Base-by-base conservation (phyloP, 2,113 vertebrate species). In the Cardinalis cardinalis region DNA sequence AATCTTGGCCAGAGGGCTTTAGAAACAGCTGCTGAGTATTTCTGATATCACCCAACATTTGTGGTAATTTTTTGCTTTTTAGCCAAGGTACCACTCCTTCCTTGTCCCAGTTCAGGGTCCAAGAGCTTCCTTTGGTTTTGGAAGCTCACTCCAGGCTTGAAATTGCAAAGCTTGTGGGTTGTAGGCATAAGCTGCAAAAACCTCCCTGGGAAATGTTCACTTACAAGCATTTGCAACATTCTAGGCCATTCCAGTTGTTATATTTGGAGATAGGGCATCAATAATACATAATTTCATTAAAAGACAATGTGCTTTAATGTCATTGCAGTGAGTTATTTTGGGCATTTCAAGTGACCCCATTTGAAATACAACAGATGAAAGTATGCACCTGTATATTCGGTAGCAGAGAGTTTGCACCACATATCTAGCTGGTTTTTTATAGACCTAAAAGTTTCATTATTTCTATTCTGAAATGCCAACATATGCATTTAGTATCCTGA, bases 221-320 rank as follows among this genome's bases (percentile, higher is more conserved):
- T 70, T 80, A 34, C 0, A 2, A 19, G 31, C 31, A 41, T 59
- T 71, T 87, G 40, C 69, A 87, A 41, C 25, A 15, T 90, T 88
- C 73, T 64, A 38, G 93, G 36, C 56, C 51, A 36, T 80, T 95
- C 83, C 34, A 49, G 85, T 32, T 59, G 75, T 88, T 90, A 40
- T 81, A 75, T 93, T 90, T 92, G 70, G 88, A 76, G 52, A 0
- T 15, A 25, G 18, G 34, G 12, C 71, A 90, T 95, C 43, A 87
- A 84, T 90, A 94, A 90, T 90, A 92, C 77, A 93, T 75, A 3
- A 19, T 88, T 88, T 79, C 74, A 74, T 84, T 87, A 96, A 94
- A 95, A 93, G 49, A 52, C 44, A 87, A 41, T 87, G 70, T 87
- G 71, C 43, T 92, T 92, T 92, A 82, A 70, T 94, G 77, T 89